Conservation (phyloP, 2,113 vertebrate genomes). For the Cochlearius cochlearius region DNA sequence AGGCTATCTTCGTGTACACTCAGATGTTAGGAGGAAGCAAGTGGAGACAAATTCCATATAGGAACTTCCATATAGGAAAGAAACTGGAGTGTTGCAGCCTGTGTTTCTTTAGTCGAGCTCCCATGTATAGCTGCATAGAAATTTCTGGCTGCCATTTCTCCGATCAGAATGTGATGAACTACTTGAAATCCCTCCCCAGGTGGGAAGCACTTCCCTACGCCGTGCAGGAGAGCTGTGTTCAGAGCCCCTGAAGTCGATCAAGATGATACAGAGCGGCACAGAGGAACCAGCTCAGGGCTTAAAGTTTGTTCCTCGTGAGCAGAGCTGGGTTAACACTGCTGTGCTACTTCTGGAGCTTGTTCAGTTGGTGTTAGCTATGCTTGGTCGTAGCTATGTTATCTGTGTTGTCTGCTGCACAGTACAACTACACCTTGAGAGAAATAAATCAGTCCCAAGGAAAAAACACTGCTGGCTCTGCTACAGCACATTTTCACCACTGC, state of each 20-base stretch:
- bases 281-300: not conserved
- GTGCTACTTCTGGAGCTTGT: not conserved
- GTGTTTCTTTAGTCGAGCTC: not conserved
- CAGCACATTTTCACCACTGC: not conserved
- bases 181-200: not conserved
- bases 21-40: not conserved
- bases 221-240: not conserved
- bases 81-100: not conserved
- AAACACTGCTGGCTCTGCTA: not conserved
- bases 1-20: not conserved
- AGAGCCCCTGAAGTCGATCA: not conserved
- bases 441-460: not conserved
- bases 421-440: not conserved
- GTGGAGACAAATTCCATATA: not conserved
- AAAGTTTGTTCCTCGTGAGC: not conserved
- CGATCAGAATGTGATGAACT: not conserved
- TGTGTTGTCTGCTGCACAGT: not conserved
- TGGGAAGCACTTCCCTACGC: not conserved
- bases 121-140: not conserved
- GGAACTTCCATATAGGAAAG: not conserved
- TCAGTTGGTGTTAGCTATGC: not conserved
- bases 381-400: not conserved
- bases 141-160: not conserved
- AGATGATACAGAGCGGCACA: not conserved
- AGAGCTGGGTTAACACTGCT: not conserved